These are phyloP conservation scores for Temnothorax unifasciatus DNA, from an alignment of 2,888 invertebrate genomes.

Conservation along the genomic window DNA sequence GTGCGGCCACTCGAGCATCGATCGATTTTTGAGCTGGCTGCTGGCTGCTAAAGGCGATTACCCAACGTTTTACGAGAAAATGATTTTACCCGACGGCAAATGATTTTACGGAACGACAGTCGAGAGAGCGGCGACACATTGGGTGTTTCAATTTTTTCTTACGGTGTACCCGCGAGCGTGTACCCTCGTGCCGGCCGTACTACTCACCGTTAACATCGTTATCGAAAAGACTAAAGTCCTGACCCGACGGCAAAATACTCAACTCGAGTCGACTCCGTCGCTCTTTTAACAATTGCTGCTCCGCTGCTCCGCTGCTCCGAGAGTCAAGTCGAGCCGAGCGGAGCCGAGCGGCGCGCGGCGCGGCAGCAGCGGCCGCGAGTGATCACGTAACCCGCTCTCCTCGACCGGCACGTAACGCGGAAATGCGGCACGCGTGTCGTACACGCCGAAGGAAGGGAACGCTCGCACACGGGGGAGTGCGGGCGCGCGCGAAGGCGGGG, in stretches of 20 bases:
- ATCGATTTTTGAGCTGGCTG: conserved; percentile 34
- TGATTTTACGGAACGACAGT: neutral
- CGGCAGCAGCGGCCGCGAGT: neutral
- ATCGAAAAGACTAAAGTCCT: conserved; percentile 19
- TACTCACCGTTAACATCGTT: neutral
- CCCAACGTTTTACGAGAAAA: neutral
- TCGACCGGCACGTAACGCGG: conserved; percentile 50
- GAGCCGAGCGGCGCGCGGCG: neutral
- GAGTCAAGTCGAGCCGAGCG: neutral
- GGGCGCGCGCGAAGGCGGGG: conserved; percentile 21
- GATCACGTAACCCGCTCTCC: conserved; percentile 53
- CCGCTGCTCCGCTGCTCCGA: neutral
- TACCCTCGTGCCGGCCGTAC: neutral
- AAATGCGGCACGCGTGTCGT: conserved; percentile 52
- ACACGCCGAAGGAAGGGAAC: conserved; percentile 51
- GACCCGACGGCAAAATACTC: conserved; percentile 31
- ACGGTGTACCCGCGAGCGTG: neutral
- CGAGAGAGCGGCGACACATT: neutral
- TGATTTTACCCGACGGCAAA: neutral
- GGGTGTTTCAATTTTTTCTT: neutral
- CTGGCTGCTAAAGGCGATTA: neutral
- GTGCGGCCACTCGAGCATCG: neutral
- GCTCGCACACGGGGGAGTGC: conserved; percentile 27
- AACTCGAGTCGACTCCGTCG: conserved; percentile 4
- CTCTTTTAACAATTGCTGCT: conserved; percentile 8